Percentiles rank a stretch among this genome's conserved stretches.
Conservation (phyloP, 2,113 vertebrate genomes). For the Ictidomys tridecemlineatus region DNA sequence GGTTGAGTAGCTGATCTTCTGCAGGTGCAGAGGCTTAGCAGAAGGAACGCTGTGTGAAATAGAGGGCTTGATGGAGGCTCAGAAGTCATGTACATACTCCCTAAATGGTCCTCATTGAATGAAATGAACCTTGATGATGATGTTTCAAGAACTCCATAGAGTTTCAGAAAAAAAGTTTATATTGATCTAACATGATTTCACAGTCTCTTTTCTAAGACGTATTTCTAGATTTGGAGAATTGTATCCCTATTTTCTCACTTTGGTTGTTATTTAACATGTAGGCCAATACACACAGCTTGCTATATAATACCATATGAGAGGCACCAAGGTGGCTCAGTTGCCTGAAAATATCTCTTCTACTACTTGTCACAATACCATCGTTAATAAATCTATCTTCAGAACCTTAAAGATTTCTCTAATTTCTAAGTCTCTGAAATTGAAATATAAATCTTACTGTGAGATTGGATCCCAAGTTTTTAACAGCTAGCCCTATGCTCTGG, state of each 20-base stretch:
- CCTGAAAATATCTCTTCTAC: background rate
- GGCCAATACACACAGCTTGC: background rate
- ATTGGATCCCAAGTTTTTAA: background rate
- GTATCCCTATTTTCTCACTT: conserved; percentile 4
- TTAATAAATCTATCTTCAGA: background rate
- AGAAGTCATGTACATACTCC: background rate
- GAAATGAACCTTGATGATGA: background rate
- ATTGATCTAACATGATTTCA: background rate
- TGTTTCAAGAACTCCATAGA: background rate
- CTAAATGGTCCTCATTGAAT: background rate
- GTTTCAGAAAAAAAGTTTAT: background rate
- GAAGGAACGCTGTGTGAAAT: background rate
- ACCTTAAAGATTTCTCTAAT: background rate
- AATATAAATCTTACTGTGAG: background rate
- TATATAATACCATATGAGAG: background rate
- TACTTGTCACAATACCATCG: background rate
- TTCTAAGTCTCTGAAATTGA: background rate
- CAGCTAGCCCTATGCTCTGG: background rate
- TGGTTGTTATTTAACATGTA: background rate
- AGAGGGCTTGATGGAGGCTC: background rate
- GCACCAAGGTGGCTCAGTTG: background rate
- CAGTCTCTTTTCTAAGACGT: background rate
- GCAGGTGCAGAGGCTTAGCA: background rate
- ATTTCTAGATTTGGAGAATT: background rate
- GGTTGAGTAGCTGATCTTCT: background rate